Conservation (phyloP, 2,888 invertebrate species). For the Anodontia alba region DNA sequence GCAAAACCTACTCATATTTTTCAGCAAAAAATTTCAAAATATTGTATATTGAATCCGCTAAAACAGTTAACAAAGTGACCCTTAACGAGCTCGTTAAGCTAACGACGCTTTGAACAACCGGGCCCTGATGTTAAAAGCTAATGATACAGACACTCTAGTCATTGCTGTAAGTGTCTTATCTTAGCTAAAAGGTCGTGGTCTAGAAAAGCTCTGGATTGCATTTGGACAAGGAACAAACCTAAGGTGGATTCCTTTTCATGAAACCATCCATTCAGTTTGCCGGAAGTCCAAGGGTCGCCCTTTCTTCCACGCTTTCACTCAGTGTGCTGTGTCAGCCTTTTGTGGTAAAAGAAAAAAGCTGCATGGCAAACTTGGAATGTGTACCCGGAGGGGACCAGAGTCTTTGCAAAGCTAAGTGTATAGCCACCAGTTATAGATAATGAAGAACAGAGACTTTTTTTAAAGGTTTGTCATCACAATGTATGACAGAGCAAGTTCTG, state of each 20-base stretch:
- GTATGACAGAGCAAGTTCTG: constrained; percentile 33
- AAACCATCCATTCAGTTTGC: constrained; percentile 42
- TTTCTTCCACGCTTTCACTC: constrained; percentile 61
- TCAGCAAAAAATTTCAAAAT: too few species aligned
- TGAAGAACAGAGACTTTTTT: constrained; percentile 38
- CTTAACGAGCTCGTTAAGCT: too few species aligned
- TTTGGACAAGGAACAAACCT: constrained; percentile 54
- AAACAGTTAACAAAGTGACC: too few species aligned
- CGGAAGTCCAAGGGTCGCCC: constrained; percentile 45
- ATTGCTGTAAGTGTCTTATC: constrained; percentile 27
- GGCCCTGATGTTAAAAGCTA: constrained; percentile 39
- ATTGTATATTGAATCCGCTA: too few species aligned
- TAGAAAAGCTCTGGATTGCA: constrained; percentile 51
- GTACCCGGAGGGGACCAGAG: constrained; percentile 43
- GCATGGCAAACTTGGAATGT: constrained; percentile 49
- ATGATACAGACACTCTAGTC: constrained; percentile 46
- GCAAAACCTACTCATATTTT: too few species aligned
- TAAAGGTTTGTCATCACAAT: constrained; percentile 48
- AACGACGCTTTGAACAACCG: too few species aligned
- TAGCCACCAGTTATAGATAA: constrained; percentile 28
- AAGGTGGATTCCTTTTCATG: constrained; percentile 61
- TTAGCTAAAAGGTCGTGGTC: constrained; percentile 28
- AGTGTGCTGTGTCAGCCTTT: constrained; percentile 57
- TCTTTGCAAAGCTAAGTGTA: constrained; percentile 36
- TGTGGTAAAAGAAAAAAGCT: constrained; percentile 55